Percentiles rank a stretch among this genome's conserved stretches.
phyloP scores from a whole-genome alignment of 2,888 invertebrate species.

The Pseudeuparius sepicola region DNA sequence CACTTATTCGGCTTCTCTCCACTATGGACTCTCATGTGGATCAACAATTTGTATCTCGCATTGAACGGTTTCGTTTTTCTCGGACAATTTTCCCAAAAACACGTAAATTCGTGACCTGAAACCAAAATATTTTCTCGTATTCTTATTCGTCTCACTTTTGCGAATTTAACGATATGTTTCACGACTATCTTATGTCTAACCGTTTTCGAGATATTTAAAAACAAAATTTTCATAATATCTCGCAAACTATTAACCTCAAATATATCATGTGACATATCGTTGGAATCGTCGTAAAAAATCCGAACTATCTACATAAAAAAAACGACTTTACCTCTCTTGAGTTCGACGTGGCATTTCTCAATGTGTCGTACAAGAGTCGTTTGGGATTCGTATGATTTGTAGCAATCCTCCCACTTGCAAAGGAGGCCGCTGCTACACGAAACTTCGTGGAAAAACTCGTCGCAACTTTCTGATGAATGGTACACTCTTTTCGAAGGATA shows the following conservation, averaged over 20 bases:
- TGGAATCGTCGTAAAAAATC: too few species aligned
- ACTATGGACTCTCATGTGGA: slow-evolving; percentile 94
- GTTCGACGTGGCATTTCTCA: slow-evolving; percentile 80
- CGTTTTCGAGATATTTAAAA: too few species aligned
- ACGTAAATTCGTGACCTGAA: slow-evolving; percentile 78
- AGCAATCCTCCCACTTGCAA: slow-evolving; percentile 85
- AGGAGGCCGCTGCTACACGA: slow-evolving; percentile 36
- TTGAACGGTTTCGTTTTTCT: slow-evolving; percentile 86
- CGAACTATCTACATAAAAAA: too few species aligned
- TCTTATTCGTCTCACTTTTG: too few species aligned
- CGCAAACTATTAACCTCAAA: too few species aligned
- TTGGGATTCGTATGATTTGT: slow-evolving; percentile 68
- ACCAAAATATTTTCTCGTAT: slow-evolving; percentile 15
- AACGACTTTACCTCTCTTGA: slow-evolving; percentile 57
- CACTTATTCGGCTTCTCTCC: slow-evolving; percentile 98
- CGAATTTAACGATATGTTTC: too few species aligned
- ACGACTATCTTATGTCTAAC: too few species aligned
- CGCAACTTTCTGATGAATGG: slow-evolving; percentile 10
- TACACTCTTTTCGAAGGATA: slow-evolving; percentile 14
- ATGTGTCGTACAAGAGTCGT: slow-evolving; percentile 73
- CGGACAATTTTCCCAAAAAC: slow-evolving; percentile 89
- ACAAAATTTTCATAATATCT: too few species aligned
- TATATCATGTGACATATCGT: too few species aligned
- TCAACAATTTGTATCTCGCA: slow-evolving; percentile 93
- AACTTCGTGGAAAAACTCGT: slow-evolving; percentile 2